Conservation (phyloP, 92 coral and sea anemone species). For the Metridium senile region DNA sequence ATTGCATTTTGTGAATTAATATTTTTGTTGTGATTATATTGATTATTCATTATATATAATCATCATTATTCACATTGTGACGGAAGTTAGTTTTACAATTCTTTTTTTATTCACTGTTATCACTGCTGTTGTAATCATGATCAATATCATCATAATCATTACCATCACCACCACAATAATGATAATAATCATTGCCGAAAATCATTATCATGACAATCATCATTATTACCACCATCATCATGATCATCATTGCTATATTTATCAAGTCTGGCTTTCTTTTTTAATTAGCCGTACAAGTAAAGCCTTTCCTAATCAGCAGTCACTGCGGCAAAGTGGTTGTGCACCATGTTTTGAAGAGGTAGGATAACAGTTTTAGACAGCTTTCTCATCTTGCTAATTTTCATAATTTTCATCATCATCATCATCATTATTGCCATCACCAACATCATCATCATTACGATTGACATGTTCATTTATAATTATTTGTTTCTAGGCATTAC, state of each 20-base stretch:
- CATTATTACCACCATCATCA: not conserved
- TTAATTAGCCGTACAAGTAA: slow-evolving; percentile 81
- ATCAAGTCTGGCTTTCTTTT: not conserved
- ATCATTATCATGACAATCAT: not conserved
- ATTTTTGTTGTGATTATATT: too few species aligned
- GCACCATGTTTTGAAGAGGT: slow-evolving; percentile 89
- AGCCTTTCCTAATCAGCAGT: slow-evolving; percentile 87
- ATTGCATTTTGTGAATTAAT: too few species aligned
- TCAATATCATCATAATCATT: too few species aligned
- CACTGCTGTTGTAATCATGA: too few species aligned
- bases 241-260: not conserved
- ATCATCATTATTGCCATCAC: not conserved
- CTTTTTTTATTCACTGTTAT: too few species aligned
- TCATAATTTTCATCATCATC: not conserved
- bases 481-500: slow-evolving; percentile 70
- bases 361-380: slow-evolving; percentile 8
- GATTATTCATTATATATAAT: too few species aligned
- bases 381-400: not conserved
- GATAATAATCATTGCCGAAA: too few species aligned
- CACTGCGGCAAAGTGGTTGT: slow-evolving; percentile 94
- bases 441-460: not conserved
- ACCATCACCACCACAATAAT: too few species aligned
- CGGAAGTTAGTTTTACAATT: too few species aligned
- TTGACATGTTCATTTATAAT: not conserved
- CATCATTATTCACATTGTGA: too few species aligned